Conservation (phyloP, 2,888 invertebrate species). For the Aplocera efformata region DNA sequence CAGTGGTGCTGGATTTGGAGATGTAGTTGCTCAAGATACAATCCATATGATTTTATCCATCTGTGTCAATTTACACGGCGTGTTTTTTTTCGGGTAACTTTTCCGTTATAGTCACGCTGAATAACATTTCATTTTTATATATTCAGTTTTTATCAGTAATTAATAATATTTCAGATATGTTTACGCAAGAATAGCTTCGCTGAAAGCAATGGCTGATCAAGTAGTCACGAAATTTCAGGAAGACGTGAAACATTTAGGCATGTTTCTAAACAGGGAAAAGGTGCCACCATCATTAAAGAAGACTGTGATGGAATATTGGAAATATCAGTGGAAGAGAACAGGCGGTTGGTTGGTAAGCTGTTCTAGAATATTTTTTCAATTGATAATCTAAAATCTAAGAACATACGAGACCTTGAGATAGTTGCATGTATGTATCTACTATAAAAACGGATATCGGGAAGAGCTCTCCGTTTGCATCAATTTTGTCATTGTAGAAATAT, state of each 20-base stretch:
- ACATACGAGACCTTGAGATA: too few relatives aligned
- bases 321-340: conserved; percentile 76
- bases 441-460: too few relatives aligned
- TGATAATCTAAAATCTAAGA: too few relatives aligned
- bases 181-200: conserved; percentile 69
- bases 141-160: background rate
- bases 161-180: conserved; percentile 53
- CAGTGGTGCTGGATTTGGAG: conserved; percentile 73
- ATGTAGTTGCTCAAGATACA: conserved; percentile 66
- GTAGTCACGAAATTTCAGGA: conserved; percentile 70
- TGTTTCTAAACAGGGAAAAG: conserved; percentile 67
- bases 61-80: conserved; percentile 65
- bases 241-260: conserved; percentile 65
- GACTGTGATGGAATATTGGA: conserved; percentile 65
- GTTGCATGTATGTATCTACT: too few relatives aligned
- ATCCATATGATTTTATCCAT: conserved; percentile 64
- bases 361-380: background rate
- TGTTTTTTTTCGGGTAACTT: conserved; percentile 70
- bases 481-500: too few relatives aligned
- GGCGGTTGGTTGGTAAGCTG: conserved; percentile 68
- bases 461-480: too few relatives aligned
- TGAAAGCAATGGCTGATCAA: conserved; percentile 72
- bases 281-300: conserved; percentile 57
- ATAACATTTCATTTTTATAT: too few relatives aligned
- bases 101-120: too few relatives aligned